Conservation (phyloP, 2,113 vertebrate species). For the Eclectus roratus region DNA sequence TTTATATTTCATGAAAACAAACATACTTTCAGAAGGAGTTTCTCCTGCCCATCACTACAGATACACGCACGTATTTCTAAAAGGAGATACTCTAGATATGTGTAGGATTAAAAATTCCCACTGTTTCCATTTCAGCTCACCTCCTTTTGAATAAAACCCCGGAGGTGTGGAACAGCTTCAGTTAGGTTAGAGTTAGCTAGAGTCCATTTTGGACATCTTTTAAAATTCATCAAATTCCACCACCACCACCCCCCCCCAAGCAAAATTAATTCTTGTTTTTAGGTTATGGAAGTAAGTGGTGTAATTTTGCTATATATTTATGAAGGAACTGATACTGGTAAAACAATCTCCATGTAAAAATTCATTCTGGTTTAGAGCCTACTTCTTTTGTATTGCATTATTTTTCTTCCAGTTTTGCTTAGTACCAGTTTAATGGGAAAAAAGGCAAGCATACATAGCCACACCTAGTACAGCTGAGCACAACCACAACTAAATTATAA, state of each 20-base stretch:
- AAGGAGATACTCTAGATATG: fast-evolving
- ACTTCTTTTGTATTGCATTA: not conserved
- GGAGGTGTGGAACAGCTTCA: not conserved
- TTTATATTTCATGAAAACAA: not conserved
- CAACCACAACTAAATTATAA: not conserved
- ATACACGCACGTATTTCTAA: not conserved
- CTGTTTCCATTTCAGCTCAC: not conserved
- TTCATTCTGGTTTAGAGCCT: not conserved
- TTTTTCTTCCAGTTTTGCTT: not conserved
- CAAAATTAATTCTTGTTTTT: not conserved
- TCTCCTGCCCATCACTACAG: not conserved
- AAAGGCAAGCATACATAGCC: not conserved
- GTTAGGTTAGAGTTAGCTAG: not conserved
- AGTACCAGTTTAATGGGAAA: not conserved
- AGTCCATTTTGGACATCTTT: not conserved
- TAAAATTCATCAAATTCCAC: not conserved
- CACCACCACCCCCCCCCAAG: not conserved
- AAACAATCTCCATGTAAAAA: not conserved
- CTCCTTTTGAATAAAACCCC: not conserved
- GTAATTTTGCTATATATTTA: not conserved
- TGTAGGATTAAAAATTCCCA: not conserved
- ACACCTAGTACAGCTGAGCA: not conserved
- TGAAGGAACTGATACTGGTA: not conserved
- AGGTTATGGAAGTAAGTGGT: not conserved
- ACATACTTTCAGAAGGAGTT: not conserved